phyloP scores from a whole-genome alignment of 2,888 invertebrate species.

The Epirrhoe alternata region DNA sequence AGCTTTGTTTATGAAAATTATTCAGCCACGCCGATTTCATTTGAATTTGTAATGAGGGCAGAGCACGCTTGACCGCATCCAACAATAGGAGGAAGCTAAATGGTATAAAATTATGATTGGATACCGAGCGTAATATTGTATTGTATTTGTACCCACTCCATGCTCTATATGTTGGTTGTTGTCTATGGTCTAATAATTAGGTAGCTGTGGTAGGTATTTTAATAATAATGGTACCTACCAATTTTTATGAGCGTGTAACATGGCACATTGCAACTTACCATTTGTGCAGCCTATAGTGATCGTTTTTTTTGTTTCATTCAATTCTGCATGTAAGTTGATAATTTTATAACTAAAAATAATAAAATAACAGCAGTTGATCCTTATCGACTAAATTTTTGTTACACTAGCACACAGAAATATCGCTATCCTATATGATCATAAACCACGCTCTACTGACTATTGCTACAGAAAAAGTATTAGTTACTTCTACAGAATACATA shows the following conservation, averaged over 20 bases:
- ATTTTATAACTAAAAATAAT: no score
- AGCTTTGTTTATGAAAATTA: conserved; percentile 30
- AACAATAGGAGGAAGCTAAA: conserved; percentile 52
- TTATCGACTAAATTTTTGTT: conserved; percentile 2
- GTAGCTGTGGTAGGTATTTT: conserved; percentile 2
- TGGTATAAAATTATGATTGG: conserved; percentile 30
- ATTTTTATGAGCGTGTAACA: background rate
- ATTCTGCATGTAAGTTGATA: no score
- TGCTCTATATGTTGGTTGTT: conserved; percentile 16
- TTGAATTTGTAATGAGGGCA: conserved; percentile 59
- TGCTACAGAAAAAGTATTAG: conserved; percentile 10
- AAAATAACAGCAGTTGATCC: background rate
- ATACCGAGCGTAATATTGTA: conserved; percentile 6
- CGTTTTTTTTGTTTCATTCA: no score
- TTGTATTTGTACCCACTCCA: conserved; percentile 22
- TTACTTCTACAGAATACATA: conserved; percentile 12
- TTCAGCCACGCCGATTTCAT: conserved; percentile 44
- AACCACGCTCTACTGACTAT: conserved; percentile 56
- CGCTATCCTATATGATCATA: conserved; percentile 27
- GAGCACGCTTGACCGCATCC: conserved; percentile 56
- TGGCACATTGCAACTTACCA: background rate
- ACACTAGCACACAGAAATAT: background rate
- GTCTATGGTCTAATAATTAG: no score
- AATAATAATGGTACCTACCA: background rate
- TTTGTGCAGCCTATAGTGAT: background rate